phyloP scores from a whole-genome alignment of 2,888 invertebrate species.

The Biston betularia region DNA sequence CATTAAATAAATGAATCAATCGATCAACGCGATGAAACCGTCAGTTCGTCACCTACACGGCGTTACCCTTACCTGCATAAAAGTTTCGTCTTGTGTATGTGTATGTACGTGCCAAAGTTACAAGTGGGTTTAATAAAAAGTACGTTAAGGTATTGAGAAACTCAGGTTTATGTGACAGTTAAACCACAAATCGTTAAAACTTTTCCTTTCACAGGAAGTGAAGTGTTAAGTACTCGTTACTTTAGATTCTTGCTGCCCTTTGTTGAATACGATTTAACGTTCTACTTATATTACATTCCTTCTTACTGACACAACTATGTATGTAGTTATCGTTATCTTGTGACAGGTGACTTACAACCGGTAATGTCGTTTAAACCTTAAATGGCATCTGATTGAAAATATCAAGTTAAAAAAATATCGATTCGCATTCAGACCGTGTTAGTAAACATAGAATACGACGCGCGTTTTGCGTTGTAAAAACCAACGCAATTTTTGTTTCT shows the following conservation, averaged over 20 bases:
- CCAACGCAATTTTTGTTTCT: slow-evolving; percentile 27
- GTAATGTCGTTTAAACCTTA: slow-evolving; percentile 65
- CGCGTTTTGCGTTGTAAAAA: slow-evolving; percentile 52
- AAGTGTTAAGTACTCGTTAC: slow-evolving; percentile 29
- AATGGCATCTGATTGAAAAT: slow-evolving; percentile 68
- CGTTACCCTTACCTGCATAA: too few species aligned
- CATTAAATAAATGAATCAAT: too few species aligned
- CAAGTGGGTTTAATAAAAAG: background rate
- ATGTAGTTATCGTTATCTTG: slow-evolving; percentile 58
- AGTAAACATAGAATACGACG: slow-evolving; percentile 65
- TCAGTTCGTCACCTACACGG: too few species aligned
- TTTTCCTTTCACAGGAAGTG: slow-evolving; percentile 39
- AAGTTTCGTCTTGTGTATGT: too few species aligned
- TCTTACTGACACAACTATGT: slow-evolving; percentile 58
- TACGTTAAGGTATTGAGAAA: background rate
- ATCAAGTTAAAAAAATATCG: slow-evolving; percentile 54
- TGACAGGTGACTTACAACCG: slow-evolving; percentile 77
- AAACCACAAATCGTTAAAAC: slow-evolving; percentile 22
- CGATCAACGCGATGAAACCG: too few species aligned
- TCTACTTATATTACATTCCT: slow-evolving; percentile 57
- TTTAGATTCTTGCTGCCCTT: slow-evolving; percentile 38
- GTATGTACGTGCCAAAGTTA: background rate
- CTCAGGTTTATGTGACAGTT: slow-evolving; percentile 8
- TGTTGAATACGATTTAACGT: slow-evolving; percentile 39
- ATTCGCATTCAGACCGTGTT: slow-evolving; percentile 65